Evolutionary conservation across 2,888 invertebrate genomes (phyloP), one percentile per base, ranked within the genome.

Genomic region (Macrosoma leucophasiata): DNA sequence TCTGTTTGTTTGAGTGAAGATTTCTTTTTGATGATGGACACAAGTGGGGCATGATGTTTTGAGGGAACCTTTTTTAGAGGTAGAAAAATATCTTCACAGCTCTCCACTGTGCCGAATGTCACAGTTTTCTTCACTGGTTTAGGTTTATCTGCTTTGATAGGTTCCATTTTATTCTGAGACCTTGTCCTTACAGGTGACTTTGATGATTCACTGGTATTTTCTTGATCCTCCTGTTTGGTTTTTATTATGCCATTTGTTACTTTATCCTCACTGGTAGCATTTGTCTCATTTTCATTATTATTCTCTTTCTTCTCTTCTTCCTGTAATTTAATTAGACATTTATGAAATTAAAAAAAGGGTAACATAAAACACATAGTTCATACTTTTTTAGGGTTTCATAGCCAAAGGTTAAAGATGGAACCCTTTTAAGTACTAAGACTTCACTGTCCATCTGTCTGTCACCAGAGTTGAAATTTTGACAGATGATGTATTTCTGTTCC

Each of bases 1-100:
- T 84, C 84, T n/a, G 85, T 69, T 47, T 84, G 77, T 51, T 87
- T 86, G 30, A 86, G 70, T 32, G 85, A 65, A 39, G 88, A 88
- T 46, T 87, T 88, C 65, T 88, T 88, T 64, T 89, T 89, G 48
- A 89, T 89, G 31, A 89, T 89, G 29, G 89, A 87, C 32, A 88
- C 76, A 33, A 88, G 74, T 23, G 88, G 88, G 46, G 86, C 86
- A 62, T 87, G 85, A 37, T 87, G 85, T 67, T 88, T 89, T 27
- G 82, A 75, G 24, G 85, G 81, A 43, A 87, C 75, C 52, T 85
- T 87, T 58, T 86, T 88, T 4, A 87, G 66, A 17, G 86, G 84
- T 45, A 86, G 78, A 51, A 85, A 75, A 41, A 77, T 81, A 56
- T 88, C 88, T 64, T 88, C 88, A 62, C 88, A 88, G 43, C 88